Conservation (phyloP, 2,888 invertebrate genomes). For the Euclidia mi region DNA sequence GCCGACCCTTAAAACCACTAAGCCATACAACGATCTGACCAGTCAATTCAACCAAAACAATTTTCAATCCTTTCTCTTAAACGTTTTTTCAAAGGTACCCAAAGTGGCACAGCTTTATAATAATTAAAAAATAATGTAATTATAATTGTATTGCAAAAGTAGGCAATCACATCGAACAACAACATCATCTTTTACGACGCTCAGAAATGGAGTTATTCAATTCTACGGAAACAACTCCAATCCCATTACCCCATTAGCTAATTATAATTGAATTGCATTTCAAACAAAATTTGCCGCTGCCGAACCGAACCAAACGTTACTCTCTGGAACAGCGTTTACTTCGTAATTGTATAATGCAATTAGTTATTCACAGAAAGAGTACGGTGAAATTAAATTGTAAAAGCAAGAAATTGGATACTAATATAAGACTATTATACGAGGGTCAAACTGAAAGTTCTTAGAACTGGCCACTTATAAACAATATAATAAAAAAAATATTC, state of each 20-base stretch:
- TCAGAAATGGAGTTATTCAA: neutral
- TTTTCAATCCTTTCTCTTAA: too few relatives aligned
- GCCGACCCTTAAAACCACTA: too few relatives aligned
- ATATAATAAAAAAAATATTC: too few relatives aligned
- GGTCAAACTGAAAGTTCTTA: too few relatives aligned
- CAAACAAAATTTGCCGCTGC: constrained; percentile 8
- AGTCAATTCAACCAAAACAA: too few relatives aligned
- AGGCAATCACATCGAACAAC: neutral
- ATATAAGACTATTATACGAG: too few relatives aligned
- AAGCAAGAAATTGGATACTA: too few relatives aligned
- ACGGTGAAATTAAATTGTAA: constrained; percentile 40
- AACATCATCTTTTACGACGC: constrained; percentile 10
- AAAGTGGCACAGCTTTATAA: too few relatives aligned
- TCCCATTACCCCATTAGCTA: constrained; percentile 6
- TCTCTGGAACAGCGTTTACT: neutral
- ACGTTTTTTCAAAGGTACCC: too few relatives aligned
- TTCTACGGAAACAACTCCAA: constrained; percentile 5
- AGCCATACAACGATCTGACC: too few relatives aligned
- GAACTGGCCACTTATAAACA: too few relatives aligned
- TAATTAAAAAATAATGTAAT: too few relatives aligned
- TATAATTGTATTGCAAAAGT: neutral
- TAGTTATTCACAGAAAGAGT: constrained; percentile 17
- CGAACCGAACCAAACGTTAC: constrained; percentile 7
- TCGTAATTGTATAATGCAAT: constrained; percentile 14
- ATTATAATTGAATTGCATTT: constrained; percentile 14